These are phyloP conservation scores for Ciconia boyciana DNA, from an alignment of 2,113 vertebrate genomes.

Conservation along the genomic window DNA sequence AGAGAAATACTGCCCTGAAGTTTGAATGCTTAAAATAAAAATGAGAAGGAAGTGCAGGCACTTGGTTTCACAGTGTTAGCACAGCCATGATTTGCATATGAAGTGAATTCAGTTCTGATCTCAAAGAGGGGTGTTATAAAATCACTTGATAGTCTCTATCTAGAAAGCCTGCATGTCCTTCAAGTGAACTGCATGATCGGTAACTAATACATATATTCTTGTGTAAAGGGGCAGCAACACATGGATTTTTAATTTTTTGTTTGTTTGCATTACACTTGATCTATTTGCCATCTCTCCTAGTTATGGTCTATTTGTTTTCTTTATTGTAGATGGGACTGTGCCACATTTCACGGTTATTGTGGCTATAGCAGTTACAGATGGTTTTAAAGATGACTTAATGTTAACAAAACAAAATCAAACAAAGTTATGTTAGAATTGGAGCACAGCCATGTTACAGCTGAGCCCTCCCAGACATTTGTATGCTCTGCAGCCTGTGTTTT, in stretches of 20 bases:
- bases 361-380: not conserved
- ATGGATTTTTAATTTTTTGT: fast-evolving
- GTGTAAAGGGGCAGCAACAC: not conserved
- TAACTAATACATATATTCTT: fast-evolving
- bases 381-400: not conserved
- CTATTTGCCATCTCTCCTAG: not conserved
- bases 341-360: fast-evolving
- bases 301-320: not conserved
- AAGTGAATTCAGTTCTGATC: not conserved
- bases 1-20: not conserved
- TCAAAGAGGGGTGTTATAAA: not conserved
- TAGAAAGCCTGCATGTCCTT: not conserved
- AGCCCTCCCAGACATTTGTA: not conserved
- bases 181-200: fast-evolving
- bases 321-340: not conserved
- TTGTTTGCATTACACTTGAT: fast-evolving
- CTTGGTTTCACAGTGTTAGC: not conserved
- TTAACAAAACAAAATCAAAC: not conserved
- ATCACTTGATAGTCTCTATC: not conserved
- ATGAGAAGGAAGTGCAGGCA: not conserved
- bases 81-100: not conserved
- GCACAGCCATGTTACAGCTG: not conserved
- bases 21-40: not conserved
- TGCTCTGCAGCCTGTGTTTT: not conserved
- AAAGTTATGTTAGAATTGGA: not conserved